Evolutionary conservation across 2,888 invertebrate species (phyloP), one percentile per base, ranked within the genome.

Genomic region (Xanthostigma xanthostigma): DNA sequence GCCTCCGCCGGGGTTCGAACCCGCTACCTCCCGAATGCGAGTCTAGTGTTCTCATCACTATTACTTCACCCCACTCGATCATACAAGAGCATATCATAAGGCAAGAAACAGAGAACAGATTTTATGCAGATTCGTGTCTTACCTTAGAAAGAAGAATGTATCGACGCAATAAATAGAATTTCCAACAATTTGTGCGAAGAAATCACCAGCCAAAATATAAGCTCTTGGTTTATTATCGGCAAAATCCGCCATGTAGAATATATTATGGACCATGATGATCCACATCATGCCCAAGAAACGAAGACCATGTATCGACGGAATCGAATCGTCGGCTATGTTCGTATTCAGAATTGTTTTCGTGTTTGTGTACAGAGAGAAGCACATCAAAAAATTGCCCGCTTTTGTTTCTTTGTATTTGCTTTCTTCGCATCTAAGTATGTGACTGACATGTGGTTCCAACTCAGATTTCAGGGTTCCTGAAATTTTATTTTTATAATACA

Each of bases 251-350:
- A 64, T 62, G 54, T 66, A 73, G 53, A 62, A 68, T 10, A 67
- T 50, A 8, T 70, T 66, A 54, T 78, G 77, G 1, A 69, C 71
- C 50, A 71, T 58, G 41, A 76, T 68, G 14, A 78, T 72, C 74
- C 76, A 77, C 34, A 69, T 54, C 71, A 78, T 75, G 13, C 72
- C 68, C 14, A 76, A 59, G 53, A 75, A 72, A 53, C 72, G 64
- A 9, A 75, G 49, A 1, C 75, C 75, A 53, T 75, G 73, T 11
- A 76, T 62, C 4, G 64, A 59, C 0, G 60, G 54, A 1, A 76
- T 53, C 1, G 66, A 60, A 13, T 66, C 64, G 0, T 56, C 38
- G 4, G 59, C 53, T 4, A 64, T 45, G 13, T 62, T 60, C 0
- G 68, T 68, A 35, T 61, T 60, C 12, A 73, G 60, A 39, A 75